Conservation (phyloP, 2,797 vertebrate genomes). For the Sparus aurata region DNA sequence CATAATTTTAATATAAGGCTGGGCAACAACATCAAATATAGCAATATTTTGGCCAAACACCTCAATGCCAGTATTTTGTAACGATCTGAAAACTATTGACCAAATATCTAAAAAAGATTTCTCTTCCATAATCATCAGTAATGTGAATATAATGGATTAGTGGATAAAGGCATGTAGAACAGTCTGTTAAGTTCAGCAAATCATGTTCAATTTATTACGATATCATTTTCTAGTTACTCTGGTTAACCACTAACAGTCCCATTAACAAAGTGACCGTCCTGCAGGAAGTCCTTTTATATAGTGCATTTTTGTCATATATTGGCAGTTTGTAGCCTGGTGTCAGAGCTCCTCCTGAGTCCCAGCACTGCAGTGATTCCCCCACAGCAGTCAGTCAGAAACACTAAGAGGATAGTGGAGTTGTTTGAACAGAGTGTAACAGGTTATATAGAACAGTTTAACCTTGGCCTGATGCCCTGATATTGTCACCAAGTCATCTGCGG, state of each 20-base stretch:
- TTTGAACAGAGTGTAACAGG: constrained; percentile 27
- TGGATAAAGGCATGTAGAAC: too few relatives aligned
- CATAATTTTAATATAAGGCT: too few relatives aligned
- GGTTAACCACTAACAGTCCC: neutral
- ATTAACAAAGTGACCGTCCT: neutral
- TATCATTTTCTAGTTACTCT: neutral
- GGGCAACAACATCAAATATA: too few relatives aligned
- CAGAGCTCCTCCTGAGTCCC: constrained; percentile 6
- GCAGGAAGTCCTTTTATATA: neutral
- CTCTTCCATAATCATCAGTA: too few relatives aligned
- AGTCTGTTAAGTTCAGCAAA: too few relatives aligned
- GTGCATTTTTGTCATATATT: neutral
- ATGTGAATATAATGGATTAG: too few relatives aligned
- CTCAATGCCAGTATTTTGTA: too few relatives aligned
- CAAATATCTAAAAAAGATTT: too few relatives aligned
- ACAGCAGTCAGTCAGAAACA: constrained; percentile 19
- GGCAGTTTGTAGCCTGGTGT: constrained; percentile 2
- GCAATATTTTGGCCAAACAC: too few relatives aligned
- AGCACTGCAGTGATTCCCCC: neutral
- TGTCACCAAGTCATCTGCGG: constrained; percentile 34
- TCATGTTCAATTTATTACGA: too few relatives aligned
- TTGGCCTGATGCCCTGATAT: constrained; percentile 39
- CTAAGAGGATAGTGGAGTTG: constrained; percentile 20
- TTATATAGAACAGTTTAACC: constrained; percentile 46
- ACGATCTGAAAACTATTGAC: too few relatives aligned